Evolutionary conservation across 2,113 vertebrate genomes (phyloP), one percentile per base, ranked within the genome.

Genomic region (Phalacrocorax brasilianus): DNA sequence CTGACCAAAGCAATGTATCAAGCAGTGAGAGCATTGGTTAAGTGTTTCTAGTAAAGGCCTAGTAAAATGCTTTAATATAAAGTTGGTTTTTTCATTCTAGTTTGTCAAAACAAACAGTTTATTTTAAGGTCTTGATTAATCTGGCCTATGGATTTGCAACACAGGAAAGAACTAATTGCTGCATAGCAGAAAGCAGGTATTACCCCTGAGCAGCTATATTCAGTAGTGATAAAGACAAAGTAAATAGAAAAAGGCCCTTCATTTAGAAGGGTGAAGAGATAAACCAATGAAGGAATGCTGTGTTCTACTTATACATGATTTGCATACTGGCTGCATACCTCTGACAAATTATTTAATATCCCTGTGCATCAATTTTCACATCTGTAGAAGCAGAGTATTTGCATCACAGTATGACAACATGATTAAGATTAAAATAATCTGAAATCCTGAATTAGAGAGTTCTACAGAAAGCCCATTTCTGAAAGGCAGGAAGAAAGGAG

Each of bases 401-500:
- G 61, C 17, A 70, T 13, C 13, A 74, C 27, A 81, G 28, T 24
- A 38, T 12, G 53, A 88, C 23, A 88, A 71, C 2, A 6, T 13
- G 27, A 74, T 76, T 58, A 93, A 63, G 19, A 73, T 63, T 52
- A 59, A 19, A 32, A 4, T 65, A 91, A 68, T 56, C n/a, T 71
- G 20, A 94, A 94, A 91, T 63, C 9, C 42, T 40, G 14, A 92
- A 81, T 77, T 40, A 85, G 20, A 70, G 85, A 65, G 42, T 40
- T 68, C 59, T 81, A 67, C 8, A 74, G 35, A 26, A 85, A 47
- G 12, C n/a, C 44, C 0, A 53, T 65, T 93, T 75, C 47, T 90
- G 76, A 92, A 81, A 65, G 40, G 45, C 24, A 72, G 32, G 12
- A 6, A 22, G 33, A 56, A 56, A 62, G 22, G 8, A 91, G 4